Percentiles rank a stretch among this genome's conserved stretches.
Conservation (phyloP, 2,888 invertebrate genomes). For the Tubulanus polymorphus region DNA sequence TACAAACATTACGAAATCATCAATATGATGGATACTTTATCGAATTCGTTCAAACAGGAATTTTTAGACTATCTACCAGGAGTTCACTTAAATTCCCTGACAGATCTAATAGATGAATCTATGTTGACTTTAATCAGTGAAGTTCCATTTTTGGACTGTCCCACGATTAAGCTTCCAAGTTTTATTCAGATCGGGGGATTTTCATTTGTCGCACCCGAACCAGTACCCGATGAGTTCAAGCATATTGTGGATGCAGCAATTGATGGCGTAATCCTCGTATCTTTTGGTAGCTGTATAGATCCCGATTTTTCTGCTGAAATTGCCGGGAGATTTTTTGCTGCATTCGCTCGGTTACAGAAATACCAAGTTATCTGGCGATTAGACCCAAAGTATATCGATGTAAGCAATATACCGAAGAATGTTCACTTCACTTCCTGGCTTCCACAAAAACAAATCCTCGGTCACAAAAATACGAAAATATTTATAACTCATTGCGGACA, state of each 20-base stretch:
- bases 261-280: conserved; percentile 25
- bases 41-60: neutral
- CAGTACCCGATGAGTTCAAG: conserved; percentile 19
- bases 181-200: conserved; percentile 22
- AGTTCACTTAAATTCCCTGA: neutral
- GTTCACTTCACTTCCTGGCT: conserved; percentile 22
- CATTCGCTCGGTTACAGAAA: conserved; percentile 13
- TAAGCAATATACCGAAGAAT: too few relatives aligned
- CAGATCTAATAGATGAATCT: conserved; percentile 11
- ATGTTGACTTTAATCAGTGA: conserved; percentile 19
- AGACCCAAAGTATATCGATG: too few relatives aligned
- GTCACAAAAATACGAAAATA: conserved; percentile 23
- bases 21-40: neutral
- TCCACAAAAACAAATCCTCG: conserved; percentile 29
- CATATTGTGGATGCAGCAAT: conserved; percentile 19
- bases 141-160: conserved; percentile 23
- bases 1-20: neutral
- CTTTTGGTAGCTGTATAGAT: conserved; percentile 25
- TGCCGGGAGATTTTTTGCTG: conserved; percentile 13
- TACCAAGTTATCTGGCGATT: too few relatives aligned
- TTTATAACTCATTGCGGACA: conserved; percentile 33
- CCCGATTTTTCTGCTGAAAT: conserved; percentile 14
- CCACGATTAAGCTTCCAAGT: conserved; percentile 21
- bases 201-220: conserved; percentile 12
- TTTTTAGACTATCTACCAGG: neutral